Evolutionary conservation across 2,113 vertebrate species (phyloP).

Genomic region (Sceloporus tristichus): DNA sequence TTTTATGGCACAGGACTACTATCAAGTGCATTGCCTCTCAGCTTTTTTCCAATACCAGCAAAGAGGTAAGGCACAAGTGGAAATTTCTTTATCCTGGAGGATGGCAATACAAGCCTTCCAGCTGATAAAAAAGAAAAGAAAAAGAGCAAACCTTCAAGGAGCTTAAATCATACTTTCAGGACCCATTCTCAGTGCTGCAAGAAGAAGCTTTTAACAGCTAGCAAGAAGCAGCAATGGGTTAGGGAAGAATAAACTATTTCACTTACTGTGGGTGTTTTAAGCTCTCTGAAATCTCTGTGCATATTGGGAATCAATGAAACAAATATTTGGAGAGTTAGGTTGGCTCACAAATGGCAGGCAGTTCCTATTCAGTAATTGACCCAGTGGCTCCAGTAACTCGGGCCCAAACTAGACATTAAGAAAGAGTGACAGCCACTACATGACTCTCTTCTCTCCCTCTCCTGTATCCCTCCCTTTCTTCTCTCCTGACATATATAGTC

Average conservation of each 20-base stretch:
- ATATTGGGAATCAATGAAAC: slow-evolving; percentile 28
- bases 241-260: slow-evolving; percentile 40
- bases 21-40: not conserved
- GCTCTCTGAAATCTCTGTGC: not conserved
- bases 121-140: not conserved
- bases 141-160: slow-evolving; percentile 17
- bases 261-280: slow-evolving; percentile 10
- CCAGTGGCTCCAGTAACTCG: not conserved
- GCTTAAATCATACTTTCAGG: slow-evolving; percentile 33
- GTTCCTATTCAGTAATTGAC: slow-evolving; percentile 5
- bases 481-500: not conserved
- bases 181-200: slow-evolving; percentile 20
- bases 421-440: not conserved
- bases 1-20: slow-evolving; percentile 9
- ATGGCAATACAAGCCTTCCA: not conserved
- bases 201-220: slow-evolving; percentile 29
- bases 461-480: not conserved
- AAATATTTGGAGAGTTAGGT: slow-evolving; percentile 28
- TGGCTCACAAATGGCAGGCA: not conserved
- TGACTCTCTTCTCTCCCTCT: not conserved
- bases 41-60: not conserved
- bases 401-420: not conserved
- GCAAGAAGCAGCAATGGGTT: slow-evolving; percentile 1
- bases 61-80: slow-evolving; percentile 11
- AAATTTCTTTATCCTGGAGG: slow-evolving; percentile 38